These are phyloP conservation scores for Takifugu rubripes DNA, from an alignment of 2,797 vertebrate genomes.

Conservation along the genomic window DNA sequence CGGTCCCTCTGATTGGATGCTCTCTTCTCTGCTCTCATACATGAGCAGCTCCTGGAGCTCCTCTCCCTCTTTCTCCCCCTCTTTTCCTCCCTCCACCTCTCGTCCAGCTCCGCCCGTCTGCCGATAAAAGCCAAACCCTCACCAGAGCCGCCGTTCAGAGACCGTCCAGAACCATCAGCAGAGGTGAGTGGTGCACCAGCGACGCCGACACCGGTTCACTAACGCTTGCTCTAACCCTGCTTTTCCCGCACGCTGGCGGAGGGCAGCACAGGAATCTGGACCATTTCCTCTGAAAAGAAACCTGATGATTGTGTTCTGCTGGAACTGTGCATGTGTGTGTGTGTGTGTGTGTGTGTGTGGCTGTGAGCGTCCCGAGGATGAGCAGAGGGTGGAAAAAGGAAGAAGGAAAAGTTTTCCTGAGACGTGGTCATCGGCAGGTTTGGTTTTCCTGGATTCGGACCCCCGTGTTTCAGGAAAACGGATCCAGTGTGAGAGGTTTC, in stretches of 20 bases:
- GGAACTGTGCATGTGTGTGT: neutral
- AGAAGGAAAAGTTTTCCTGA: neutral
- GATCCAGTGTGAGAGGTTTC: neutral
- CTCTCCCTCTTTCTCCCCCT: neutral
- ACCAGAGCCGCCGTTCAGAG: slow-evolving; percentile 80
- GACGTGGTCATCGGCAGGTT: no score
- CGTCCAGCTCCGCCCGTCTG: slow-evolving; percentile 87
- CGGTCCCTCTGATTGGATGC: no score
- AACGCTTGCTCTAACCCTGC: neutral
- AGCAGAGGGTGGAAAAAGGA: neutral
- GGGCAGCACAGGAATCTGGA: neutral
- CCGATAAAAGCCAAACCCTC: slow-evolving; percentile 92
- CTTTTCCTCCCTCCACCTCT: neutral
- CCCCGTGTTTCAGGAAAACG: no score
- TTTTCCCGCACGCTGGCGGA: neutral
- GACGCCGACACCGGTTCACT: slow-evolving; percentile 3
- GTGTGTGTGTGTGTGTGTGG: slow-evolving; percentile 1
- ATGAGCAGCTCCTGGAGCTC: slow-evolving; percentile 37
- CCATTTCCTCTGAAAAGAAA: neutral
- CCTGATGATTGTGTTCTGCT: neutral
- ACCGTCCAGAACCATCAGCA: slow-evolving; percentile 71
- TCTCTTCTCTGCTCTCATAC: no score
- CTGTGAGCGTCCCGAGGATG: neutral
- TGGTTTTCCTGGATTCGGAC: no score
- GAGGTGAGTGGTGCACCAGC: slow-evolving; percentile 64